Evolutionary conservation across 2,888 invertebrate genomes (phyloP).

Genomic region (Endotricha flammealis): DNA sequence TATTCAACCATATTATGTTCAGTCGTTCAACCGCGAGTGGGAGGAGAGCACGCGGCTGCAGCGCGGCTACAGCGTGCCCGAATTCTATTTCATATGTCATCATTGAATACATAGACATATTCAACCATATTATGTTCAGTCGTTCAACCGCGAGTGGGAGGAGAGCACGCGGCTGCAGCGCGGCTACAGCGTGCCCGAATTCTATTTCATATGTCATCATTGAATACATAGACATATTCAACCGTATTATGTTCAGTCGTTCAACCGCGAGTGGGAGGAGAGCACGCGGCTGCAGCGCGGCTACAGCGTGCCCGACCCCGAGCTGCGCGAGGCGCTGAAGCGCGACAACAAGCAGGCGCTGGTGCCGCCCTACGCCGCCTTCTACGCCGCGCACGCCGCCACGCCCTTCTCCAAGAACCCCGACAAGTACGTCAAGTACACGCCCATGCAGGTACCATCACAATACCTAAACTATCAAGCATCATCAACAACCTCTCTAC

Average conservation of each 20-base stretch:
- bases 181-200: no score
- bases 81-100: no score
- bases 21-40: no score
- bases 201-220: no score
- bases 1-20: no score
- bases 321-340: constrained; percentile 91
- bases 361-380: constrained; percentile 89
- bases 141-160: no score
- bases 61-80: no score
- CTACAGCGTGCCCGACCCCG: constrained; percentile 95
- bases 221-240: no score
- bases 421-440: constrained; percentile 95
- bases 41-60: no score
- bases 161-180: no score
- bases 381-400: constrained; percentile 84
- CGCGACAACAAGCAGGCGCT: constrained; percentile 93
- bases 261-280: constrained; percentile 98
- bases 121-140: no score
- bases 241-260: constrained; percentile 88
- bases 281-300: constrained; percentile 89
- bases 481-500: background rate
- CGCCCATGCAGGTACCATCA: constrained; percentile 82
- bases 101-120: no score
- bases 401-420: constrained; percentile 94
- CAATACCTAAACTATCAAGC: background rate